These are phyloP conservation scores for Perithous albicinctus DNA, from an alignment of 2,888 invertebrate genomes.

Conservation along the genomic window DNA sequence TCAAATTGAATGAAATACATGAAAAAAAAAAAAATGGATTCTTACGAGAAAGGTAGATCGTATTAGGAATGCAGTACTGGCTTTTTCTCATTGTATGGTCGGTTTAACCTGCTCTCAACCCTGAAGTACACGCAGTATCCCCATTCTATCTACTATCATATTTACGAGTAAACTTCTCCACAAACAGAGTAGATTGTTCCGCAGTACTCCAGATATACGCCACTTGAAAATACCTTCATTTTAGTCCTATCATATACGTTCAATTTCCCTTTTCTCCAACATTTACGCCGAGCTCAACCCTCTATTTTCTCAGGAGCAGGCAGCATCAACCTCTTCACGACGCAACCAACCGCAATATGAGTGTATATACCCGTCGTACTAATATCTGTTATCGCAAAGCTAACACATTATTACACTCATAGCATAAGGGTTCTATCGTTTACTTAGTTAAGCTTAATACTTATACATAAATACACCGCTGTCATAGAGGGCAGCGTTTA, in stretches of 20 bases:
- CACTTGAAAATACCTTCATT: constrained; percentile 7
- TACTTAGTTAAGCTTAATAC: neutral
- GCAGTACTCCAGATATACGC: constrained; percentile 2
- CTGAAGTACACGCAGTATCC: neutral
- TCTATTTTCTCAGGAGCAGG: neutral
- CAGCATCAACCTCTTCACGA: constrained; percentile 1
- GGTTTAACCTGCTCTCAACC: neutral
- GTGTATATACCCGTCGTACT: neutral
- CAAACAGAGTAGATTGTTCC: constrained; percentile 14
- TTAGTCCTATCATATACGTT: neutral
- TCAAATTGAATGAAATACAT: neutral
- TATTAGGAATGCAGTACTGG: constrained; percentile 3
- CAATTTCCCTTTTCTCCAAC: constrained; percentile 10
- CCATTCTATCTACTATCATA: constrained; percentile 11
- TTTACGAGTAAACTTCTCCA: constrained; percentile 10
- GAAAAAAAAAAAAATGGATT: neutral
- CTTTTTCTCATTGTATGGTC: constrained; percentile 3
- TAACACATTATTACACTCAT: neutral
- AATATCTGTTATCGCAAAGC: neutral
- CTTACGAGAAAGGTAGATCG: neutral
- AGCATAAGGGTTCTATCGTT: neutral
- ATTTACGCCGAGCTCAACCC: neutral
- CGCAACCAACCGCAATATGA: neutral
- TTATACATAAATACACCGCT: no score
- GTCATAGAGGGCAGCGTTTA: no score